Conservation (phyloP, 1,140 invertebrate genomes). For the Euwallacea similis region DNA sequence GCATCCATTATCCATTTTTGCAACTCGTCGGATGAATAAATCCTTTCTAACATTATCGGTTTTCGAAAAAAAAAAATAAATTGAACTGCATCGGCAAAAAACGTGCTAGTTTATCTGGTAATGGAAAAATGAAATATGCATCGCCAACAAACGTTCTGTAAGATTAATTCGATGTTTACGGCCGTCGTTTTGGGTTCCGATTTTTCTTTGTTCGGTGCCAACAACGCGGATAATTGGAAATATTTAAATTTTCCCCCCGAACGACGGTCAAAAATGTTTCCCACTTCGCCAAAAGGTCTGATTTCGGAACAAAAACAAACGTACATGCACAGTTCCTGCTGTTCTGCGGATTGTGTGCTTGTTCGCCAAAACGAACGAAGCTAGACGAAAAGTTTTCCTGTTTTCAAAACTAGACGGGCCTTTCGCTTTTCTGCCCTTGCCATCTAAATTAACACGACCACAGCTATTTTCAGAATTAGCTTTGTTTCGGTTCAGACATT, state of each 20-base stretch:
- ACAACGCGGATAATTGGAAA: background rate
- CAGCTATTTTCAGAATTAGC: too few relatives aligned
- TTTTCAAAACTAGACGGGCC: slow-evolving; percentile 1
- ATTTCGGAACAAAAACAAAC: background rate
- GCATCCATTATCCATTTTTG: background rate
- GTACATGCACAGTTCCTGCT: slow-evolving; percentile 1
- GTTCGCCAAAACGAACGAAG: background rate
- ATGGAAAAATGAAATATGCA: slow-evolving; percentile 3
- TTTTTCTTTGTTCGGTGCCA: background rate
- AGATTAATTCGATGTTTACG: background rate
- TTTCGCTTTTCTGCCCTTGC: background rate
- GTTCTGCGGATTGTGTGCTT: slow-evolving; percentile 6
- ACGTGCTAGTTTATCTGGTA: slow-evolving; percentile 5
- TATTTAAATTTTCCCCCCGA: background rate
- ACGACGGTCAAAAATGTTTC: background rate
- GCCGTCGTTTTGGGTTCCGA: background rate
- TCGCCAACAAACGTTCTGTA: background rate
- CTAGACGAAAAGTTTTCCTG: slow-evolving; percentile 3
- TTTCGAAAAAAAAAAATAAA: background rate
- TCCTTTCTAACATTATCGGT: slow-evolving; percentile 1
- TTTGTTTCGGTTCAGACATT: too few relatives aligned
- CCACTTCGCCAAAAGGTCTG: background rate
- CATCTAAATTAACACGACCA: background rate
- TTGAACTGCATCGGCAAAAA: slow-evolving; percentile 5
- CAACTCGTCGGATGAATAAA: slow-evolving; percentile 2